Evolutionary conservation across 2,113 vertebrate species (phyloP), one percentile per base, ranked within the genome.

Genomic region (Macaca mulatta): DNA sequence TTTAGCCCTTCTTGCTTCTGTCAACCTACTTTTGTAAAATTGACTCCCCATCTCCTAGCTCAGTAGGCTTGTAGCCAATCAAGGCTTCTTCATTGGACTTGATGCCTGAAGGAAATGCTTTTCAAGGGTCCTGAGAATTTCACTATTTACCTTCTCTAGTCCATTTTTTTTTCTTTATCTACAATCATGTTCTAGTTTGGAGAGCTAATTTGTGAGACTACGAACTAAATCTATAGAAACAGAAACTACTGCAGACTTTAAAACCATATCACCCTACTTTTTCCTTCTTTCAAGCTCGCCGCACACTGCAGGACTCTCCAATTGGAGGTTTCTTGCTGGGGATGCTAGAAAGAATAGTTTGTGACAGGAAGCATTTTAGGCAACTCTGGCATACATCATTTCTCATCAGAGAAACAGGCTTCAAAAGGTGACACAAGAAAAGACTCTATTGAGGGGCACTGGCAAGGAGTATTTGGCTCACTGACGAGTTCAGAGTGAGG

Each of bases 341-440:
- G 25, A 22, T 27, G 4, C 8, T 93, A 43, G 87, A 93, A 93
- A 91, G 86, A 83, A 32, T 43, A 92, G 52, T 74, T 92, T 59
- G 74, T 94, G 16, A 80, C 61, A 95, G 92, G 94, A 97, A 89
- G 27, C 25, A 82, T 90, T 96, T 45, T 89, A 81, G 59, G 55
- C 84, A 95, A 84, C 30, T 94, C 50, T 93, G 93, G 82, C n/a
- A 22, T 96, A 5, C 74, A 79, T 89, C 59, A 91, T 59, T 95
- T 95, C 9, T 96, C 64, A 61, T 88, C 75, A 94, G 64, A 96
- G 72, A 94, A 92, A 90, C 12, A 79, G 78, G 82, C 70, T 78
- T 97, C 45, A 88, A 59, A 93, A 95, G 74, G 30, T 97, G 48
- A 74, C 75, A 72, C 20, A 94, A 77, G 59, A 92, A 92, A 94